phyloP scores from a whole-genome alignment of 2,113 vertebrate species.

The Pachyramphus minor region DNA sequence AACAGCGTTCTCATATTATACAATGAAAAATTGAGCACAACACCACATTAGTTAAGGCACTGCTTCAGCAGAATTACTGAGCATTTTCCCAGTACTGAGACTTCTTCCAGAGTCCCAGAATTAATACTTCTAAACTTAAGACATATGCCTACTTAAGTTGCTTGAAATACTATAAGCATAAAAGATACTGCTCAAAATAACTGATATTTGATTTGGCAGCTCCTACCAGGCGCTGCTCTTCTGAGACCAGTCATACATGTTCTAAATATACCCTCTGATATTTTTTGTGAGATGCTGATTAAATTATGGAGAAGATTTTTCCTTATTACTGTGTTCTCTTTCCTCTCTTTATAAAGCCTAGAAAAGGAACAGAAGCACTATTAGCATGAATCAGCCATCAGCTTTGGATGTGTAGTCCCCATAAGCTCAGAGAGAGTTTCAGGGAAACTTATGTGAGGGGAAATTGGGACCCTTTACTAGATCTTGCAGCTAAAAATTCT shows the following conservation, averaged over 20 bases:
- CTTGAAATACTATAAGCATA: background rate
- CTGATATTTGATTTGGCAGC: background rate
- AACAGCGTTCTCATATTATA: background rate
- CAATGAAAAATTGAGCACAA: background rate
- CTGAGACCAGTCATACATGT: background rate
- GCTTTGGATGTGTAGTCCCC: background rate
- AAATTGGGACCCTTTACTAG: background rate
- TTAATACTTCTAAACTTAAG: background rate
- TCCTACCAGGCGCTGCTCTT: background rate
- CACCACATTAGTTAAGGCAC: background rate
- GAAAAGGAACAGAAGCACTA: background rate
- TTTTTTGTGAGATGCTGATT: background rate
- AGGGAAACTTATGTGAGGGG: background rate
- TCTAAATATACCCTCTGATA: conserved; percentile 32
- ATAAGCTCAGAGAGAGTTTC: background rate
- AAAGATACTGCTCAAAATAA: background rate
- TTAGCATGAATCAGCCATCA: background rate
- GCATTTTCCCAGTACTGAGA: background rate
- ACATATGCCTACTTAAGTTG: background rate
- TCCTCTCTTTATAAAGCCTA: background rate
- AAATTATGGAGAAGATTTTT: background rate
- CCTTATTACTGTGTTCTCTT: background rate
- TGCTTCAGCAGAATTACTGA: background rate
- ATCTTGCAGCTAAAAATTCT: background rate
- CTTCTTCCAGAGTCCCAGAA: background rate